Conservation (phyloP, 2,113 vertebrate genomes). For the Brachionichthys hirsutus region DNA sequence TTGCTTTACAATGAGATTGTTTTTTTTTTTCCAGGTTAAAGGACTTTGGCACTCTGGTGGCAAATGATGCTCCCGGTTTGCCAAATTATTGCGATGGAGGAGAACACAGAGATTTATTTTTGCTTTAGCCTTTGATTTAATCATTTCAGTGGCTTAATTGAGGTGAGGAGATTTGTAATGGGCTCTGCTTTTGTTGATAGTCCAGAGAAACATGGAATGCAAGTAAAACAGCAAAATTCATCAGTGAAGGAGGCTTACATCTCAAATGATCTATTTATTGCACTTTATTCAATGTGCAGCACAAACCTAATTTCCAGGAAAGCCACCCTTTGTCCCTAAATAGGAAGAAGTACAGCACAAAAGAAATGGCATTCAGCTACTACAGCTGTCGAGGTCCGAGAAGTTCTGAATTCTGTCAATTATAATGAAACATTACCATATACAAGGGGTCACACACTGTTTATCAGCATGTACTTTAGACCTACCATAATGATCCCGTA, state of each 20-base stretch:
- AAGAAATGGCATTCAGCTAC: slow-evolving; percentile 33
- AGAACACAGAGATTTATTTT: slow-evolving; percentile 9
- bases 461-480: slow-evolving; percentile 55
- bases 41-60: background rate
- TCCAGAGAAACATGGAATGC: background rate
- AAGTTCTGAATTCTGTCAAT: slow-evolving; percentile 50
- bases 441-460: slow-evolving; percentile 37
- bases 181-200: background rate
- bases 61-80: slow-evolving; percentile 1
- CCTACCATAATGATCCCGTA: slow-evolving; percentile 52
- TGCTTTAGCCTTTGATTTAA: slow-evolving; percentile 10
- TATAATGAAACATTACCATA: slow-evolving; percentile 63
- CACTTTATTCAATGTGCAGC: slow-evolving; percentile 9
- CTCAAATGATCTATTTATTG: background rate
- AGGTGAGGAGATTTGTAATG: slow-evolving; percentile 13
- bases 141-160: slow-evolving; percentile 7
- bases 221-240: slow-evolving; percentile 7
- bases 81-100: slow-evolving; percentile 1
- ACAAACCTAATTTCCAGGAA: slow-evolving; percentile 12
- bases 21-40: slow-evolving; percentile 16
- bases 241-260: background rate
- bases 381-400: slow-evolving; percentile 50
- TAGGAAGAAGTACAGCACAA: slow-evolving; percentile 5
- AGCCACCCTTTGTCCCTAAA: slow-evolving; percentile 7
- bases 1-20: slow-evolving; percentile 12